Conservation (phyloP, 2,113 vertebrate species). For the Sterrhoptilus dennistouni region DNA sequence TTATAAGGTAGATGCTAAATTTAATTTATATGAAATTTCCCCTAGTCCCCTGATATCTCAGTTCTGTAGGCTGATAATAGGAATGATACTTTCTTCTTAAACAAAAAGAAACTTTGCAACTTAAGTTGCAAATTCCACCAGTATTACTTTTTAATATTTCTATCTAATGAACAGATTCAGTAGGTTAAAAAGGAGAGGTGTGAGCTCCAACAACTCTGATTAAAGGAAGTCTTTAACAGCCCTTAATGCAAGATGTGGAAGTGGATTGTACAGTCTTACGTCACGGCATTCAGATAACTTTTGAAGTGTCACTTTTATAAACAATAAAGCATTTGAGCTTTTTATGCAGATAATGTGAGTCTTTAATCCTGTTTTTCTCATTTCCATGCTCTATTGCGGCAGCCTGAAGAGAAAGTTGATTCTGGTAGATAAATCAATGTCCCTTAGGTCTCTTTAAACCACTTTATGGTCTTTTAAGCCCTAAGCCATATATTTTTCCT, state of each 20-base stretch:
- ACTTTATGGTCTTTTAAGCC: constrained; percentile 38
- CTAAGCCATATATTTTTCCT: constrained; percentile 46
- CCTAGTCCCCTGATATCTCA: neutral
- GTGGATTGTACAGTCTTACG: neutral
- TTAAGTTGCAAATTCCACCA: neutral
- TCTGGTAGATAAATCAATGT: constrained; percentile 50
- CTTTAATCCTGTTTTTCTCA: constrained; percentile 47
- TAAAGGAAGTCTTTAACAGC: neutral
- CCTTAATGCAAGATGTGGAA: neutral
- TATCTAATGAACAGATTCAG: neutral
- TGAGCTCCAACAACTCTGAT: neutral
- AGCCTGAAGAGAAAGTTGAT: constrained; percentile 31
- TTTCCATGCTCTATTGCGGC: neutral
- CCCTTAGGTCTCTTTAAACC: constrained; percentile 47
- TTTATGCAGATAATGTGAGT: constrained; percentile 11
- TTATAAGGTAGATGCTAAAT: neutral
- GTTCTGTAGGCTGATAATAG: neutral
- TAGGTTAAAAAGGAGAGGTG: neutral
- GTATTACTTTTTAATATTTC: neutral
- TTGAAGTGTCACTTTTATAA: constrained; percentile 8
- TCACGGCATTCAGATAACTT: neutral
- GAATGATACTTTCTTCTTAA: neutral
- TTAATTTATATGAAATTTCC: neutral
- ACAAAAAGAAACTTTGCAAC: neutral
- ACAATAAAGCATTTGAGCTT: neutral